A percentile compares a stretch with the other conserved stretches of the same genome.
phyloP scores from a whole-genome alignment of 2,797 vertebrate species.

The Psittacula echo region DNA sequence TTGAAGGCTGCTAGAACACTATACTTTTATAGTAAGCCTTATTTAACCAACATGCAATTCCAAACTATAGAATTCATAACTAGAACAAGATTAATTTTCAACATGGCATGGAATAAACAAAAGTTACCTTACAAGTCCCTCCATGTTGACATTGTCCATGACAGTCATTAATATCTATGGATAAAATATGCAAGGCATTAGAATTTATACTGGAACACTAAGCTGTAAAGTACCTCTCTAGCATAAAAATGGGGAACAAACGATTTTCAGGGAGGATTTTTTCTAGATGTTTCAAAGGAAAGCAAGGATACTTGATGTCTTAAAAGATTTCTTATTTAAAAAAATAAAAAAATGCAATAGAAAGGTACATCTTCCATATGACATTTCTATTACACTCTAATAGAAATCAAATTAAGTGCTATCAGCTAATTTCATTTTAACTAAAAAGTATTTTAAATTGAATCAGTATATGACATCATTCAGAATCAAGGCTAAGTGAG shows the following conservation, averaged over 20 bases:
- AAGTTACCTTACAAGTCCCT: constrained; percentile 89
- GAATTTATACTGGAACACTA: background rate
- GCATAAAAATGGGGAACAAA: background rate
- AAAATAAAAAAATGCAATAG: background rate
- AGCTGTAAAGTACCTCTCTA: background rate
- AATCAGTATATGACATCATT: background rate
- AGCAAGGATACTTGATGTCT: background rate
- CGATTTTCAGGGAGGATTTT: background rate
- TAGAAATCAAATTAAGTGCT: background rate
- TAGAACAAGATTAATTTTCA: background rate
- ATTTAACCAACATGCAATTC: background rate
- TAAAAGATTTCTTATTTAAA: fast-evolving
- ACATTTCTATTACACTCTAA: background rate
- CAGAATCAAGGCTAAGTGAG: background rate
- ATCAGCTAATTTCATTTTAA: background rate
- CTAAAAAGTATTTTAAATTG: background rate
- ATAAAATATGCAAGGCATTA: constrained; percentile 46
- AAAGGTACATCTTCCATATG: background rate
- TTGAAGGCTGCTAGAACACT: background rate
- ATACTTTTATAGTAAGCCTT: background rate
- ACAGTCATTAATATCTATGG: constrained; percentile 87
- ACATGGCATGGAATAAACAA: background rate
- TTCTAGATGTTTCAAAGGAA: background rate
- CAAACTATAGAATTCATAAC: background rate
- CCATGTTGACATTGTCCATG: constrained; percentile 92